Evolutionary conservation across 2,113 vertebrate genomes (phyloP).

Genomic region (Catagonus wagneri): DNA sequence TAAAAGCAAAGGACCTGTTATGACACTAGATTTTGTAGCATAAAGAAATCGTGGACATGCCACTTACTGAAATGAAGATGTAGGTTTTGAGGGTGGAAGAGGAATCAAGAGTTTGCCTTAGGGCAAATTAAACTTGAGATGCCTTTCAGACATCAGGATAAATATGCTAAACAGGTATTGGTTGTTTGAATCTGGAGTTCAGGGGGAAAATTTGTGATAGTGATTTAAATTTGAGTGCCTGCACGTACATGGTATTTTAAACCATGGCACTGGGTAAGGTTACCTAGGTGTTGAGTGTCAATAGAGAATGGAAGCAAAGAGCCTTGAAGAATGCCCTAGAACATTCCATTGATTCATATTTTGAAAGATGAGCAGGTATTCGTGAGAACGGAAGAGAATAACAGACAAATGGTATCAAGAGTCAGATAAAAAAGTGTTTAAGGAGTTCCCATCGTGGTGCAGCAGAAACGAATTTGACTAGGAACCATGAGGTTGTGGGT

Average conservation of each 20-base stretch:
- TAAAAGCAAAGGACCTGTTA: background rate
- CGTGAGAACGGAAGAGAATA: background rate
- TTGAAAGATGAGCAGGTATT: background rate
- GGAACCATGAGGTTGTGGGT: too few species aligned
- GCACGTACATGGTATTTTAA: background rate
- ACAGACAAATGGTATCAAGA: background rate
- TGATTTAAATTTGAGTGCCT: background rate
- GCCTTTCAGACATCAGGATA: background rate
- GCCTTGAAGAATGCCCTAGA: background rate
- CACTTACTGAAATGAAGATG: background rate
- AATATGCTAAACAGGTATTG: background rate
- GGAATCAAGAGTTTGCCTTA: background rate
- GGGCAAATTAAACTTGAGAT: background rate
- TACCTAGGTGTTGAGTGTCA: background rate
- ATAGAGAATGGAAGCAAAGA: conserved; percentile 7
- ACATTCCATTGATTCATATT: background rate
- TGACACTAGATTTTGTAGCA: background rate
- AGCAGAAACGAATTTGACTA: too few species aligned
- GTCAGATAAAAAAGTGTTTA: background rate
- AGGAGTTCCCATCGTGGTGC: too few species aligned
- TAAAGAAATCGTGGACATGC: background rate
- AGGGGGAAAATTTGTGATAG: background rate
- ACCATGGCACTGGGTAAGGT: background rate
- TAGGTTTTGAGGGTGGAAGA: background rate
- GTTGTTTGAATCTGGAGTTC: background rate